Base-by-base conservation (phyloP, 2,888 invertebrate genomes). In the Drosophila parthenogenetica region DNA sequence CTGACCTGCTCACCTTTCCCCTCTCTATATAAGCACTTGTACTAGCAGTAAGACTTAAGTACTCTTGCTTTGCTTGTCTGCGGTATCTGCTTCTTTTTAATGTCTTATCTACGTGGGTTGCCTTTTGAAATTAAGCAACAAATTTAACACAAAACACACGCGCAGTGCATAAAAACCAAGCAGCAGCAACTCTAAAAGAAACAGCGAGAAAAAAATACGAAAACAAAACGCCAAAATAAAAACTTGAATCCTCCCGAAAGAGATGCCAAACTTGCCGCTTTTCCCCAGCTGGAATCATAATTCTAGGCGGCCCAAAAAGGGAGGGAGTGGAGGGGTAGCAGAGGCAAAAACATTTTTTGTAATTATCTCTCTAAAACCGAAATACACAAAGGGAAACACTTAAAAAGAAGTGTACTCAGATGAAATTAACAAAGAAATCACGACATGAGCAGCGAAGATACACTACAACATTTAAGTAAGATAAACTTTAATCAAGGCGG, bases 311-410 rank as follows among this genome's bases (percentile, higher is more conserved):
- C 75, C 81, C 84, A 78, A 81, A 73, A 68, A 53, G 59, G 65
- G 68, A 59, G 65, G 35, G 71, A 69, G 54, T 63, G 70, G n/a
- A n/a, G n/a, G n/a, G n/a, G n/a, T n/a, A 69, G 68, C 35, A 13
- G 80, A 79, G 80, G 79, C 85, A 81, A 69, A 17, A 87, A 69
- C 81, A 85, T 87, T 85, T 85, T 87, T 85, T 83, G 87, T 79
- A 85, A 85, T 85, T 85, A 85, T 85, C 87, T 85, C 74, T 72
- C 79, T 72, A 73, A 79, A 80, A 81, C 73, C 75, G 55, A 71
- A 79, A 72, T 50, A 63, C 39, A 60, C 35, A 65, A 66, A 62
- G 45, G 46, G 22, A 59, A 65, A 16, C 37, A 17, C 17, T 46
- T 48, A 32, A 39, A 19, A 19, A 32, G 25, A 39, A 32, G 37